These are phyloP conservation scores for Tupaia tana DNA, from an alignment of 2,113 vertebrate genomes.

Conservation along the genomic window DNA sequence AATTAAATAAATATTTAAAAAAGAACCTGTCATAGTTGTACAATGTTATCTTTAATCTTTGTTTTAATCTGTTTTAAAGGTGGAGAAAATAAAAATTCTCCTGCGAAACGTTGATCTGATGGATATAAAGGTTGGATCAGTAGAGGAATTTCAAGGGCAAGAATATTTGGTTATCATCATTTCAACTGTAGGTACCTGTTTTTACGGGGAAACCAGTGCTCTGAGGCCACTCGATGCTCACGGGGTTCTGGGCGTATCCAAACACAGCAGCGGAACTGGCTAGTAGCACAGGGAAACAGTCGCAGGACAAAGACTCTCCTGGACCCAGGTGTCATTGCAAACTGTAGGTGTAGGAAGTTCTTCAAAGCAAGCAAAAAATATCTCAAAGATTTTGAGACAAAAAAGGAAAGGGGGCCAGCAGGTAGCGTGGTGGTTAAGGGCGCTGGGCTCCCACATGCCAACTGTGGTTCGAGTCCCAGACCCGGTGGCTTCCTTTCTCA, in stretches of 20 bases:
- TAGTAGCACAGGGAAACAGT: accelerated
- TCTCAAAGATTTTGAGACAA: neutral
- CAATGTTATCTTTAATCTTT: neutral
- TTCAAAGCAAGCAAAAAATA: neutral
- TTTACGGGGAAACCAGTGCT: neutral
- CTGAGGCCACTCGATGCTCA: accelerated
- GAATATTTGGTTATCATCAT: conserved; percentile 93
- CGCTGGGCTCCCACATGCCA: too few species aligned
- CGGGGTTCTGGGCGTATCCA: neutral
- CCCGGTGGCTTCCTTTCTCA: too few species aligned
- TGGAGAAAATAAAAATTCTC: conserved; percentile 94
- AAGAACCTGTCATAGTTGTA: neutral
- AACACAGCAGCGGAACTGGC: accelerated
- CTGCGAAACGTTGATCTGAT: conserved; percentile 90
- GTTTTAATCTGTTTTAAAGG: conserved; percentile 83
- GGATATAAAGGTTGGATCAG: conserved; percentile 96
- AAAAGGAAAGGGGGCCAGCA: accelerated
- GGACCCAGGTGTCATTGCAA: accelerated
- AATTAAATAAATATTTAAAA: too few species aligned
- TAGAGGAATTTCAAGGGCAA: conserved; percentile 98
- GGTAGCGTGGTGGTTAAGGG: too few species aligned
- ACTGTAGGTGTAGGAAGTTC: accelerated
- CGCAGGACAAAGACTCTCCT: accelerated
- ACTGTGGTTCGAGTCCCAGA: too few species aligned
- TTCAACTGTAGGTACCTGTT: conserved; percentile 90